Conservation (phyloP, 2,797 vertebrate species). For the Mycteria americana region DNA sequence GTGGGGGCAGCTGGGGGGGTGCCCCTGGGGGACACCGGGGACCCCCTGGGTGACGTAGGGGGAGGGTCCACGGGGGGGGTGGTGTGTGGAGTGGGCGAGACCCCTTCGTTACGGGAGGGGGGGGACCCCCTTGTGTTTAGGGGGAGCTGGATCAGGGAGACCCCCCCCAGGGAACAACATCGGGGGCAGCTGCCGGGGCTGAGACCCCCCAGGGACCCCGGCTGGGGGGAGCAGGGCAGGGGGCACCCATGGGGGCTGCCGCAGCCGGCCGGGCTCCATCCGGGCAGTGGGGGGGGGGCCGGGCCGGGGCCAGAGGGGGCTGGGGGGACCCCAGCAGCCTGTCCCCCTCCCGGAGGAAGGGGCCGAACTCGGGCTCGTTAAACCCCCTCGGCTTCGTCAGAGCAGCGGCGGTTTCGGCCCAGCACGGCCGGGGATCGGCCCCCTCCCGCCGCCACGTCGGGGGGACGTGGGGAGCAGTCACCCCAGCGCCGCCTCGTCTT, state of each 20-base stretch:
- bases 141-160: background rate
- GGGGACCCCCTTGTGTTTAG: too few relatives aligned
- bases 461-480: background rate
- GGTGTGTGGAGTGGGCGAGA: background rate
- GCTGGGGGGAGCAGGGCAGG: background rate
- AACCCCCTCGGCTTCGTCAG: background rate
- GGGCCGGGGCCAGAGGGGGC: background rate
- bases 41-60: background rate
- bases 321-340: background rate
- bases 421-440: background rate
- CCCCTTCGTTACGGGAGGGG: too few relatives aligned
- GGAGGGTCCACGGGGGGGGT: background rate
- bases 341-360: background rate
- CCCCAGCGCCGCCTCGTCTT: background rate
- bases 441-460: background rate
- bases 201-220: background rate
- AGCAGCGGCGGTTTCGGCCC: too few relatives aligned
- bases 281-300: background rate
- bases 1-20: background rate
- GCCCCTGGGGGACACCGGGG: too few relatives aligned
- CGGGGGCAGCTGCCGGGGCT: background rate
- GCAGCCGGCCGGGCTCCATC: background rate
- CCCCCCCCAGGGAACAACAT: background rate
- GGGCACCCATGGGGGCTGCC: background rate
- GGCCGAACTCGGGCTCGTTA: too few relatives aligned